A percentile compares a stretch with the other conserved stretches of the same genome.
phyloP scores from a whole-genome alignment of 1,140 invertebrate genomes.

The Plectrocnemia conspersa region DNA sequence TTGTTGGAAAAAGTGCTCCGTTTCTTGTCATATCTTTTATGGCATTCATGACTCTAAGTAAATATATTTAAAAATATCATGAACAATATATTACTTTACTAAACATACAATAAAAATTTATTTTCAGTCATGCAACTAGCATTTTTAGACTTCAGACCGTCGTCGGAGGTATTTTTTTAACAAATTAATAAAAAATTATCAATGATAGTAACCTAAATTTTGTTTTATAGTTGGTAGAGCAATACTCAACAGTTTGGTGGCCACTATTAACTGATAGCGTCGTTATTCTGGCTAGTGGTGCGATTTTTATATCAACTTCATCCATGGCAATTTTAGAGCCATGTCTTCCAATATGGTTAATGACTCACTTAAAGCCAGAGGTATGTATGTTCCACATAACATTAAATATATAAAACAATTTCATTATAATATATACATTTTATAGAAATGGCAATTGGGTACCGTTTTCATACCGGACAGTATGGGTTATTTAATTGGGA shows the following conservation, averaged over 20 bases:
- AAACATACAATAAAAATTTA: slow-evolving; percentile 6
- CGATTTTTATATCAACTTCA: slow-evolving; percentile 70
- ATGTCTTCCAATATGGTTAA: slow-evolving; percentile 77
- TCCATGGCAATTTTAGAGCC: slow-evolving; percentile 78
- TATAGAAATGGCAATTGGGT: slow-evolving; percentile 69
- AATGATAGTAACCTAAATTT: not conserved
- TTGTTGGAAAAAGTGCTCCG: slow-evolving; percentile 68
- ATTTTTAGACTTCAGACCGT: slow-evolving; percentile 28
- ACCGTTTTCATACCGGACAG: slow-evolving; percentile 80
- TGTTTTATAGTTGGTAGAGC: slow-evolving; percentile 30
- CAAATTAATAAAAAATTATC: not conserved
- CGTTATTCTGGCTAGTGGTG: slow-evolving; percentile 58
- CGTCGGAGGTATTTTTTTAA: slow-evolving; percentile 22
- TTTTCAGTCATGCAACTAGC: slow-evolving; percentile 29
- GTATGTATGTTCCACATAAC: slow-evolving; percentile 40
- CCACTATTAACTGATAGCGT: slow-evolving; percentile 55
- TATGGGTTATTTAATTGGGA: slow-evolving; percentile 74
- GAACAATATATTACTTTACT: not conserved
- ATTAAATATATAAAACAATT: slow-evolving; percentile 5
- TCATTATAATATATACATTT: slow-evolving; percentile 8
- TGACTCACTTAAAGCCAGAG: slow-evolving; percentile 65
- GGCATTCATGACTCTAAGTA: slow-evolving; percentile 56
- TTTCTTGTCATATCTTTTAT: slow-evolving; percentile 64
- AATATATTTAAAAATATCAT: slow-evolving; percentile 9
- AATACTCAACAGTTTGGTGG: slow-evolving; percentile 47